These are phyloP conservation scores for Ditula angustiorana DNA, from an alignment of 2,888 invertebrate species.

Conservation along the genomic window DNA sequence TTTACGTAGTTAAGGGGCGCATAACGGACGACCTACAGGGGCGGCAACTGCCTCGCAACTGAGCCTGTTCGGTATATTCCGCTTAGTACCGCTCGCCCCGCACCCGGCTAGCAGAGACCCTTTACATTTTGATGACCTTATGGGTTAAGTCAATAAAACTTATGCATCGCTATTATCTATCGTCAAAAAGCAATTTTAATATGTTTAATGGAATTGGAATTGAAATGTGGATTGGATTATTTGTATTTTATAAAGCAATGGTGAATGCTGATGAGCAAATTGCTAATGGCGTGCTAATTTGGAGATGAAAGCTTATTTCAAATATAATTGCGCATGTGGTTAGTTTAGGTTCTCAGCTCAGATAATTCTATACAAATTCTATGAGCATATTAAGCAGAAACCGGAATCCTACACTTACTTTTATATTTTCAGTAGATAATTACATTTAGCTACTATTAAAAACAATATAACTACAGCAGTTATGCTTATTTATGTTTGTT, in stretches of 20 bases:
- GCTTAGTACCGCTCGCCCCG: conserved; percentile 63
- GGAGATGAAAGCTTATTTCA: background rate
- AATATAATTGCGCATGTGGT: background rate
- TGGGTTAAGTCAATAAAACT: conserved; percentile 68
- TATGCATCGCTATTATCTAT: conserved; percentile 46
- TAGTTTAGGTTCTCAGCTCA: too few relatives aligned
- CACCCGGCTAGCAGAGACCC: conserved; percentile 64
- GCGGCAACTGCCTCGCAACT: conserved; percentile 64
- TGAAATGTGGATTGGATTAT: background rate
- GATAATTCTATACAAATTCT: too few relatives aligned
- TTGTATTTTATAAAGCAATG: background rate
- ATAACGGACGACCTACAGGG: conserved; percentile 54
- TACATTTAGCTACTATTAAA: too few relatives aligned
- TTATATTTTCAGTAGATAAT: too few relatives aligned
- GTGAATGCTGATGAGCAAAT: background rate
- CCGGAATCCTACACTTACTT: too few relatives aligned
- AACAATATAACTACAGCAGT: too few relatives aligned
- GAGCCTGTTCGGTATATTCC: conserved; percentile 55
- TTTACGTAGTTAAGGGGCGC: conserved; percentile 37
- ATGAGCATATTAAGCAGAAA: too few relatives aligned
- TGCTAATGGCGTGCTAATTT: background rate
- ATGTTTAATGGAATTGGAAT: background rate
- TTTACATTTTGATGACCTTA: conserved; percentile 77
- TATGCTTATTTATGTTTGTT: too few relatives aligned
- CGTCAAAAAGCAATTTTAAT: conserved; percentile 1